Evolutionary conservation across 2,888 invertebrate genomes (phyloP), one percentile per base, ranked within the genome.

Genomic region (Malthinus flaveolus): DNA sequence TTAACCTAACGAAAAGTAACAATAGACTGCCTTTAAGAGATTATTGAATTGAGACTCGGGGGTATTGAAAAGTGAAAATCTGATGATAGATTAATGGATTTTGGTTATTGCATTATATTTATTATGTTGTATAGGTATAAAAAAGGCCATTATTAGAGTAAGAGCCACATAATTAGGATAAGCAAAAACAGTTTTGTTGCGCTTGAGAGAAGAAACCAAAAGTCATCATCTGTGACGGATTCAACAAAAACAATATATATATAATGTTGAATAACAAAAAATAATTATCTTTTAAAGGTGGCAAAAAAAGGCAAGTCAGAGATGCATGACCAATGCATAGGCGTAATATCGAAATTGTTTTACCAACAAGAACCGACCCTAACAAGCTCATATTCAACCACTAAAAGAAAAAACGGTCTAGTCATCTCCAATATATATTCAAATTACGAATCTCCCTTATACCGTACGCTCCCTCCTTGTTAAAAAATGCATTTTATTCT

Each of bases 381-480:
- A 61, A 61, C 61, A 49, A 57, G 50, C 61, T 61, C 61, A 49
- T 53, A 60, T 52, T 62, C 60, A 62, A 47, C 62, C 56, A 55
- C 62, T 39, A 59, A 49, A 56, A 51, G 39, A 45, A 64, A 70
- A 69, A 69, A 69, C 64, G 66, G 68, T 55, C 70, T 66, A 73
- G 74, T 75, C 74, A 75, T 73, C 71, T 67, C 70, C 72, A 75
- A 75, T 75, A 75, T 75, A 75, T 75, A 75, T 75, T 75, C 73
- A 75, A 75, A 75, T 75, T 74, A 23, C 72, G 67, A 71, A 72
- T 73, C 71, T 73, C 70, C 71, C 69, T 55, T 64, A 60, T 60
- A 62, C 60, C 52, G 54, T 62, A 63, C 67, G 51, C 49, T 56
- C 56, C 50, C 49, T 5, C 3, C 23, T 3, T 23, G 2, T 23